Evolutionary conservation across 2,113 vertebrate genomes (phyloP), one percentile per base, ranked within the genome.

Genomic region (Triplophysa tibetana): DNA sequence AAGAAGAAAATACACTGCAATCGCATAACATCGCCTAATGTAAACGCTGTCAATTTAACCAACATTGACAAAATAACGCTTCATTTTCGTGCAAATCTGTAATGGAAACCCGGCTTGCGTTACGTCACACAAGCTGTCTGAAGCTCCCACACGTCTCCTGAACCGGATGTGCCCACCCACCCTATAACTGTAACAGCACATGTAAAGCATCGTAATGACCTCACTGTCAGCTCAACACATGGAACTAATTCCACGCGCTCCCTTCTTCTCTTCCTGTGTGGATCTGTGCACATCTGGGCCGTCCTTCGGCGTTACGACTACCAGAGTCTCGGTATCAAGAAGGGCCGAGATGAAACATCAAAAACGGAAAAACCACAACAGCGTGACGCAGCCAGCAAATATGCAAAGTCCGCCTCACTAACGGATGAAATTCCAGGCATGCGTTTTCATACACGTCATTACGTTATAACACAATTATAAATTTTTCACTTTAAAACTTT

Each of bases 221-320:
- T 92, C 88, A 90, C 84, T 84, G 88, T 90, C 88, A 88, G 87
- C 83, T 75, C 79, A 86, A 80, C 74, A 82, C 87, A 90, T 92
- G 92, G 91, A 92, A 92, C 75, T 85, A 89, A 91, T 93, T 91
- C 86, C 84, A 75, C 81, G 78, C 72, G 75, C 87, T 87, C 83
- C 87, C 85, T 84, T 85, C 86, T 87, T 86, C 85, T 85, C 80
- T 88, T 86, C 82, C 85, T 88, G 89, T 83, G 86, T 82, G 83
- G 84, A 87, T 81, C 72, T 77, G 52, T 67, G 50, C 79, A 90
- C 84, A 86, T 86, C 82, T 90, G 86, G 86, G 83, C 86, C 82
- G 70, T 82, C 85, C 82, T 90, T 86, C 88, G 81, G 84, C 81
- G 81, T 73, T 63, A 81, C 69, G 86, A 85, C 77, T 82, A 86